These are phyloP conservation scores for Coracias cyanogaster DNA, from an alignment of 2,797 vertebrate species.

Conservation along the genomic window DNA sequence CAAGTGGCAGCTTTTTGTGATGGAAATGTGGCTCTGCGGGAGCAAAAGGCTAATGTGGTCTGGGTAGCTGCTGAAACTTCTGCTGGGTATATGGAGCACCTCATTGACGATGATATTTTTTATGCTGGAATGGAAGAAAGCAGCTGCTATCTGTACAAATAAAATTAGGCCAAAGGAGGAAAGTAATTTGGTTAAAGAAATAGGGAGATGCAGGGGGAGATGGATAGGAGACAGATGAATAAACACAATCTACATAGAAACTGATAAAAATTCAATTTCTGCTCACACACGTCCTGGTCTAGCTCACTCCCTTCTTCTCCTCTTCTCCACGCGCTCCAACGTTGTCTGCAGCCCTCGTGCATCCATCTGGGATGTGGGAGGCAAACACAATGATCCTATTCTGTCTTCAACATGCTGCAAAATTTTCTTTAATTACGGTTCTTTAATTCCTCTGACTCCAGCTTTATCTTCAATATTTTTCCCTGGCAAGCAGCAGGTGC, in stretches of 20 bases:
- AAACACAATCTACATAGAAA: constrained; percentile 73
- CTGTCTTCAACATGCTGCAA: constrained; percentile 6
- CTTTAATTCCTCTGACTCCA: not conserved
- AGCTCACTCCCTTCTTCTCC: constrained; percentile 52
- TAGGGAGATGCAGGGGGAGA: constrained; percentile 60
- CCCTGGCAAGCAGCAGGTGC: not conserved
- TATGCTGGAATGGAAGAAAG: constrained; percentile 48
- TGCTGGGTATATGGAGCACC: not conserved
- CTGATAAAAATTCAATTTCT: constrained; percentile 76
- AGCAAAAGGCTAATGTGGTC: not conserved
- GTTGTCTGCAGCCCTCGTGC: constrained; percentile 52
- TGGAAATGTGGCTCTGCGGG: not conserved
- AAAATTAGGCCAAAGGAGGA: constrained; percentile 73
- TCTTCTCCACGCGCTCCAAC: not conserved
- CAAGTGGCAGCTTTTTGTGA: not conserved
- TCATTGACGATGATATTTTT: constrained; percentile 12
- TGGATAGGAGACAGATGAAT: constrained; percentile 73
- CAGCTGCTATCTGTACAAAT: constrained; percentile 69
- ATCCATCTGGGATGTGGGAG: constrained; percentile 77
- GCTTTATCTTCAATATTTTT: not conserved
- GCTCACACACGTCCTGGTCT: constrained; percentile 39
- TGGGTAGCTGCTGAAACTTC: not conserved
- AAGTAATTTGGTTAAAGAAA: constrained; percentile 73
- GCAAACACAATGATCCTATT: constrained; percentile 62
- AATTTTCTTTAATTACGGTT: not conserved